A percentile compares a stretch with the other conserved stretches of the same genome.
These are phyloP conservation scores for Alcedo quadribrachys DNA, from an alignment of 2,797 vertebrate genomes.

Conservation along the genomic window DNA sequence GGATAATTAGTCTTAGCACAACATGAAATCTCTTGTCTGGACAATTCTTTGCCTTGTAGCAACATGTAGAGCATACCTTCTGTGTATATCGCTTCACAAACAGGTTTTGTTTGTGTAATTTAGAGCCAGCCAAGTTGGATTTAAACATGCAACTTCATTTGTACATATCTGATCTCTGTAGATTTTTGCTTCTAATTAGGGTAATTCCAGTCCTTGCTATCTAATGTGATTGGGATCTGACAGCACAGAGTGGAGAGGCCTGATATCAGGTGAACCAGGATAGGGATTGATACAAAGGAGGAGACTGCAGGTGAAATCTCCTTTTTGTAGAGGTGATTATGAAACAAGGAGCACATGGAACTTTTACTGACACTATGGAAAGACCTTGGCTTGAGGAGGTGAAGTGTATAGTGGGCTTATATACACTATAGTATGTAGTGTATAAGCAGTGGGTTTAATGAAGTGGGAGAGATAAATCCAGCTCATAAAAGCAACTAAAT, in stretches of 20 bases:
- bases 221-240: neutral
- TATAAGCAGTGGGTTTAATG: neutral
- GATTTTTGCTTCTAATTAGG: neutral
- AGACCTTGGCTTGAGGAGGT: neutral
- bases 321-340: neutral
- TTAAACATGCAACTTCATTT: neutral
- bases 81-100: neutral
- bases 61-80: no score
- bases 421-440: no score
- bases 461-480: neutral
- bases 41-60: neutral
- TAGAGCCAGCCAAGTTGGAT: neutral
- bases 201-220: neutral
- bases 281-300: neutral
- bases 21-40: neutral
- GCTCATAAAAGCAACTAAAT: neutral
- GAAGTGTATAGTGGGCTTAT: neutral
- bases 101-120: neutral
- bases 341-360: neutral
- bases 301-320: neutral
- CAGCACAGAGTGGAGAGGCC: neutral
- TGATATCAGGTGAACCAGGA: neutral
- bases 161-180: neutral
- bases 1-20: neutral
- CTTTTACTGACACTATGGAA: neutral